Evolutionary conservation across 2,888 invertebrate genomes (phyloP).

Genomic region (Zele albiditarsus): DNA sequence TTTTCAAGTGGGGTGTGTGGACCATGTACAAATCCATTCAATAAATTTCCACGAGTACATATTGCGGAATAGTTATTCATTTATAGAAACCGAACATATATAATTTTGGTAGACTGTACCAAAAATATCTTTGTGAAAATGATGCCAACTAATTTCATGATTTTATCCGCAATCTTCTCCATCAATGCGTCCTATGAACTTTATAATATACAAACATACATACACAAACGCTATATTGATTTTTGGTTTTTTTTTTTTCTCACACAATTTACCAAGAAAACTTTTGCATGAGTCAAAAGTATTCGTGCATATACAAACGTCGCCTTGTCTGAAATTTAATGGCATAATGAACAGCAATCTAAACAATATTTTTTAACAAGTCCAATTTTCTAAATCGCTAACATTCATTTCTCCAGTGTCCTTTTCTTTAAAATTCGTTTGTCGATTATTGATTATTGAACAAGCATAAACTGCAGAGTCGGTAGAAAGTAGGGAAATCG

Average conservation of each 20-base stretch:
- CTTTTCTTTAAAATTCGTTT: background rate
- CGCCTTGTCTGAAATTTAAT: background rate
- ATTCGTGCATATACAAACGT: conserved; percentile 37
- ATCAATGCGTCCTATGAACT: conserved; percentile 40
- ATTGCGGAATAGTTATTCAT: too few species aligned
- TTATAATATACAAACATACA: background rate
- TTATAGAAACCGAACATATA: too few species aligned
- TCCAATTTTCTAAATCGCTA: background rate
- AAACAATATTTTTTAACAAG: background rate
- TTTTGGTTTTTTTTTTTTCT: background rate
- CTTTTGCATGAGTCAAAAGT: conserved; percentile 50
- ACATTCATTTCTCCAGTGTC: too few species aligned
- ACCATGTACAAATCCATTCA: too few species aligned
- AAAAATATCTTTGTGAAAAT: conserved; percentile 42
- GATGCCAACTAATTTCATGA: conserved; percentile 55
- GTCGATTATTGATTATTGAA: conserved; percentile 20
- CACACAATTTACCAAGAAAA: conserved; percentile 51
- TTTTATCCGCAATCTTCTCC: conserved; percentile 48
- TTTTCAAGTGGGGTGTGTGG: too few species aligned
- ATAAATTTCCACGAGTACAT: too few species aligned
- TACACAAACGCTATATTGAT: background rate
- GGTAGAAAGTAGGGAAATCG: background rate
- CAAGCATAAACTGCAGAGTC: background rate
- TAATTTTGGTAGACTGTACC: too few species aligned
- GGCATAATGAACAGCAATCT: background rate